Conservation (phyloP, 2,797 vertebrate species). For the Microctenopoma stevenorrisi region DNA sequence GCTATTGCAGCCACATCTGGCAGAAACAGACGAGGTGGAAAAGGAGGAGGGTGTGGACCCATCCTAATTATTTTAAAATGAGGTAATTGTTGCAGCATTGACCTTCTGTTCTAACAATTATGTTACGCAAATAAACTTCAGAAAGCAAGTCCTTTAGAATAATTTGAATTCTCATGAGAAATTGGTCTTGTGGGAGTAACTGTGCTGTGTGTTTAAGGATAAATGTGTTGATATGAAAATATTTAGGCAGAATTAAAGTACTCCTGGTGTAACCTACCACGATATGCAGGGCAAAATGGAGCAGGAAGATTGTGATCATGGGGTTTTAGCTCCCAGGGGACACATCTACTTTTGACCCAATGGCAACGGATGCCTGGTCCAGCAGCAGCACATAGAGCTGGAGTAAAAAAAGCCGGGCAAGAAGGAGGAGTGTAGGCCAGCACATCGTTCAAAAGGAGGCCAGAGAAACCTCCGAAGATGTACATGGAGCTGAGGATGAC, state of each 20-base stretch:
- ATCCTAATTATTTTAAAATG: slow-evolving; percentile 67
- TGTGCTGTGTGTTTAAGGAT: too few species aligned
- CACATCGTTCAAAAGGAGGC: slow-evolving; percentile 91
- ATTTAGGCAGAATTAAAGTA: not conserved
- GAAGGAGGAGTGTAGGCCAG: slow-evolving; percentile 92
- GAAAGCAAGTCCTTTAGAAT: slow-evolving; percentile 42
- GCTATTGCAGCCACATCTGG: slow-evolving; percentile 34
- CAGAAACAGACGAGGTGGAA: slow-evolving; percentile 16
- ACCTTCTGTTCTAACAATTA: slow-evolving; percentile 71
- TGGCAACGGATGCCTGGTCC: slow-evolving; percentile 91
- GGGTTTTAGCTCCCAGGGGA: slow-evolving; percentile 87
- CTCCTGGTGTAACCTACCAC: slow-evolving; percentile 33
- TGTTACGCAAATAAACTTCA: slow-evolving; percentile 57
- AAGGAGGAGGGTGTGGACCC: slow-evolving; percentile 4
- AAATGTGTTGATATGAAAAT: not conserved
- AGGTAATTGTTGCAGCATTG: slow-evolving; percentile 60
- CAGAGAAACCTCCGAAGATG: slow-evolving; percentile 94
- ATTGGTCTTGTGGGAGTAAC: slow-evolving; percentile 24
- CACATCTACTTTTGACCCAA: slow-evolving; percentile 87
- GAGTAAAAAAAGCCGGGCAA: slow-evolving; percentile 88
- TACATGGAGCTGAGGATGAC: slow-evolving; percentile 88
- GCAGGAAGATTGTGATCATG: slow-evolving; percentile 72
- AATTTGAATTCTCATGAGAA: slow-evolving; percentile 49
- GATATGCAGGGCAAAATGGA: slow-evolving; percentile 81
- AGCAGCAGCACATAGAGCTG: slow-evolving; percentile 85